Evolutionary conservation across 1,140 invertebrate genomes (phyloP), one percentile per base, ranked within the genome.

Genomic region (Pissodes strobi): DNA sequence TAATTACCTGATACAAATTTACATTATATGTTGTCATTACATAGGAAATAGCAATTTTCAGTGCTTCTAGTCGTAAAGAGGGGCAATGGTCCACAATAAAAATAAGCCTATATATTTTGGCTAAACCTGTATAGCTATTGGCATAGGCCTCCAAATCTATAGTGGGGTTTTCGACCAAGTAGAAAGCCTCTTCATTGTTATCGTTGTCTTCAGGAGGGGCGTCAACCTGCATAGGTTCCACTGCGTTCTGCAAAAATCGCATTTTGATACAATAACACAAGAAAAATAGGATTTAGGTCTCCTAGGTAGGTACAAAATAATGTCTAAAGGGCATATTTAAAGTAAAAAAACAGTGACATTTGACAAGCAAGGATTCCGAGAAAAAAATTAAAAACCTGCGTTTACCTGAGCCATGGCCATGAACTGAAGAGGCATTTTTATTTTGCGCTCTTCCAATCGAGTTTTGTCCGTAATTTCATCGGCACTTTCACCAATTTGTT

Each of bases 61-160:
- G 81, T 3, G 95, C 92, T 80, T 99, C 97, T 71, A 96, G 82
- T 72, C 91, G 83, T 30, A 98, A 77, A 41, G 88, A 81, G 39
- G 94, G 94, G 81, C 96, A 99, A 76, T 98, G 95, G 76, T 98
- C 94, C 39, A 95, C 93, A 71, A 99, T 93, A 79, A 93, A 98
- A 72, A 94, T 87, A 9, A 99, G 83, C 68, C 97, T 85, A 78
- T 95, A 90, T 1, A 98, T 79, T 75, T 92, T 92, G 3, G 94
- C 95, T 71, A 98, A 85, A 10, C 95, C 95, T 27, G 86, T 87
- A 74, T 97, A 98, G 72, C 91, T 92, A 67, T 92, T 91, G 8
- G 92, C 90, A 79, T 97, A 98, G 1, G 89, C 88, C 78, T 99
- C 96, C 68, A 99, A 82, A 81, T 98, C 96, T 80, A 97, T 80